Conservation (phyloP, 2,113 vertebrate species). For the Hemichromis elongatus region DNA sequence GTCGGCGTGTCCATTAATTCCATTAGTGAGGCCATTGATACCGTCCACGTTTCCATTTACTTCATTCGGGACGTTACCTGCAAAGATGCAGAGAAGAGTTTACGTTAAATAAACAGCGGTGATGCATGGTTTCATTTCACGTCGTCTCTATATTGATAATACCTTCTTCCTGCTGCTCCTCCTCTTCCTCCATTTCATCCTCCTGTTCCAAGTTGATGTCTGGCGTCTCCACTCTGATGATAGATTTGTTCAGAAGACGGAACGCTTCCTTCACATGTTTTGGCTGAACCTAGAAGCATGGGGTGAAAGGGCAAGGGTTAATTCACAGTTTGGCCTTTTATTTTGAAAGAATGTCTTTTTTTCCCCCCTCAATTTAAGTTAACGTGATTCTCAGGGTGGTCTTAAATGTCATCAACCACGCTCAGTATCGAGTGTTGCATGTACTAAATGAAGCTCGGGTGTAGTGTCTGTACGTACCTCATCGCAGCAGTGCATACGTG, state of each 20-base stretch:
- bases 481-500: conserved; percentile 98
- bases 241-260: conserved; percentile 95
- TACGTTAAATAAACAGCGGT: neutral
- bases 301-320: neutral
- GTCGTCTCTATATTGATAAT: neutral
- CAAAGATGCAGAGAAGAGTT: conserved; percentile 32
- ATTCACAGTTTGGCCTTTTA: neutral
- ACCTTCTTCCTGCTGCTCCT: conserved; percentile 75
- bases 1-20: conserved; percentile 66
- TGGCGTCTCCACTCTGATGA: conserved; percentile 96
- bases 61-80: conserved; percentile 79
- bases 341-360: neutral
- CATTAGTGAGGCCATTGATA: conserved; percentile 57
- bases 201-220: conserved; percentile 95
- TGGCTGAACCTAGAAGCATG: conserved; percentile 83
- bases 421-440: neutral
- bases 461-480: conserved; percentile 75
- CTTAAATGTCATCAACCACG: neutral
- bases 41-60: conserved; percentile 59
- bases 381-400: fast-evolving
- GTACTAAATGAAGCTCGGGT: neutral
- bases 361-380: neutral
- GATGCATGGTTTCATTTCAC: neutral
- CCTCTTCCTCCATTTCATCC: conserved; percentile 78
- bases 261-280: conserved; percentile 99